These are phyloP conservation scores for Cryptomyrus ogoouensis DNA, from an alignment of 2,113 vertebrate genomes.

Conservation along the genomic window DNA sequence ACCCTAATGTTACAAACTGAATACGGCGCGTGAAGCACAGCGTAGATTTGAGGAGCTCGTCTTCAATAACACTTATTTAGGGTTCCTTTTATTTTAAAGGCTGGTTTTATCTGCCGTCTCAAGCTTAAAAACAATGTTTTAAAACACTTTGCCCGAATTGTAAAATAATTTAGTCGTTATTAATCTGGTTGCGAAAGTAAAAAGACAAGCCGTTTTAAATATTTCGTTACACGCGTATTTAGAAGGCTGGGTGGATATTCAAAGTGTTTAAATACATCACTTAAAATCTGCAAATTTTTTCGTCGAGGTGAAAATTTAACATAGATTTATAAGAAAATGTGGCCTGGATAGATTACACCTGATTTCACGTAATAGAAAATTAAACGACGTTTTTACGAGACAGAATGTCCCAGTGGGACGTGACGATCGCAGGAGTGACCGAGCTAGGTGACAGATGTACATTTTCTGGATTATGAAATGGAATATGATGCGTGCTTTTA, in stretches of 20 bases:
- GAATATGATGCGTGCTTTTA: neutral
- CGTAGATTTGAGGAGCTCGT: neutral
- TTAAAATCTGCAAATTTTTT: neutral
- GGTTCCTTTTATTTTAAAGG: neutral
- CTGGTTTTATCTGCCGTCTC: neutral
- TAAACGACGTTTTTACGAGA: conserved; percentile 3
- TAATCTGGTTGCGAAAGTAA: neutral
- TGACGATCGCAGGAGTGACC: neutral
- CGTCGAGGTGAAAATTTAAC: neutral
- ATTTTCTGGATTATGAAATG: neutral
- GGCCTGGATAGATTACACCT: neutral
- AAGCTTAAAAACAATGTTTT: neutral
- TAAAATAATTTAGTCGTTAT: neutral
- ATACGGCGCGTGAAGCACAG: neutral
- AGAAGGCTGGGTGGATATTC: neutral
- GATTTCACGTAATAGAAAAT: conserved; percentile 8
- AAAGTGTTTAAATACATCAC: neutral
- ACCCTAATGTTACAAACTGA: conserved; percentile 14
- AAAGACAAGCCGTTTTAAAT: neutral
- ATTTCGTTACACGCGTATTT: neutral
- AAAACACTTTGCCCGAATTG: neutral
- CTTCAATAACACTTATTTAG: neutral
- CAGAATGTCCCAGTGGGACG: conserved; percentile 8
- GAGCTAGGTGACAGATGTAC: neutral
- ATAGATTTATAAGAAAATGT: neutral